phyloP scores from a whole-genome alignment of 2,888 invertebrate species.

The Euzetes globulus region DNA sequence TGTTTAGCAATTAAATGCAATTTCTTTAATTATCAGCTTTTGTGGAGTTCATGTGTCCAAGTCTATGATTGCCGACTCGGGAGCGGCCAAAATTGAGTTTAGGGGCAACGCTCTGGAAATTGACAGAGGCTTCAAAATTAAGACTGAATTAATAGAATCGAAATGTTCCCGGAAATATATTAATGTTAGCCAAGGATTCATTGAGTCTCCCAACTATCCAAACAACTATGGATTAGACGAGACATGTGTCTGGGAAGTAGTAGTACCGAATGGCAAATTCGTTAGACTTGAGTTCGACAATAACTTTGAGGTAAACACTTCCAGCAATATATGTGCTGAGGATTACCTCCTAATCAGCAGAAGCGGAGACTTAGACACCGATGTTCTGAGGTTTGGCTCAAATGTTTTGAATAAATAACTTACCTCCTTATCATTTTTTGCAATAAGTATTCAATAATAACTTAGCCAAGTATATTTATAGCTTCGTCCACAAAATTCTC shows the following conservation, averaged over 20 bases:
- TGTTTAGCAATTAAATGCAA: not conserved
- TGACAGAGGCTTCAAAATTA: not conserved
- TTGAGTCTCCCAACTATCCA: constrained; percentile 39
- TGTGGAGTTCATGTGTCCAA: constrained; percentile 5
- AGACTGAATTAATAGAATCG: not conserved
- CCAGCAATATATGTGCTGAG: constrained; percentile 7
- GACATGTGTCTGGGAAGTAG: constrained; percentile 31
- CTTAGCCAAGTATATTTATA: too few relatives aligned
- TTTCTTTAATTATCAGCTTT: not conserved
- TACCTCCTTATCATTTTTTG: not conserved
- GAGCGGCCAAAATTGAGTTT: not conserved
- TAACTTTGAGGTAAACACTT: not conserved
- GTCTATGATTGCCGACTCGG: not conserved
- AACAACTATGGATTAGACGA: constrained; percentile 36
- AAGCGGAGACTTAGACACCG: not conserved
- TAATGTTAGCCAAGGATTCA: constrained; percentile 21
- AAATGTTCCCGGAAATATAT: not conserved
- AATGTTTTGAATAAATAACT: not conserved
- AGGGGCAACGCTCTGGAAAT: not conserved
- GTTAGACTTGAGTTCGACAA: not conserved
- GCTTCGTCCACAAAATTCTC: too few relatives aligned
- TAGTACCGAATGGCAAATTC: not conserved
- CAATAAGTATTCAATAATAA: not conserved
- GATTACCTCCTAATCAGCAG: constrained; percentile 10
- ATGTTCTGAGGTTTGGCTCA: not conserved